These are phyloP conservation scores for Drosophila pseudotalamancana DNA, from an alignment of 2,888 invertebrate genomes.

Conservation along the genomic window DNA sequence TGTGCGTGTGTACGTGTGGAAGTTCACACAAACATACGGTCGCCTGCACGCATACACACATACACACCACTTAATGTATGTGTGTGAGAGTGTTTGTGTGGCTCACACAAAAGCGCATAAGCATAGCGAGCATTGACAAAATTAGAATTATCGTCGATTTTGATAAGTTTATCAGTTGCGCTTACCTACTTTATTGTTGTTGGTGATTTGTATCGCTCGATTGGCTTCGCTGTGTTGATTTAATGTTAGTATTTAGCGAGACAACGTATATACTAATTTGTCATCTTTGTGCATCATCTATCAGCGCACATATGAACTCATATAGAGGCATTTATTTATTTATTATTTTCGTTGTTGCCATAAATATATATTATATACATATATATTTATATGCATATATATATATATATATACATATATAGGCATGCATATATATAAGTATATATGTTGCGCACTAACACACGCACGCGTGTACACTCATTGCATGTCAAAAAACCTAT, in stretches of 20 bases:
- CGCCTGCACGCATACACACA: constrained; percentile 6
- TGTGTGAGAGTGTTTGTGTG: too few relatives aligned
- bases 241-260: constrained; percentile 19
- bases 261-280: constrained; percentile 38
- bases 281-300: constrained; percentile 67
- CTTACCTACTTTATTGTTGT: constrained; percentile 44
- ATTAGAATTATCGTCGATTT: constrained; percentile 61
- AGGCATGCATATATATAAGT: constrained; percentile 4
- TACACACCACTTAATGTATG: too few relatives aligned
- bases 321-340: constrained; percentile 64
- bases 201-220: constrained; percentile 12
- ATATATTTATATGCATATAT: constrained; percentile 21
- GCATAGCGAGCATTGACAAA: constrained; percentile 31
- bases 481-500: constrained; percentile 26
- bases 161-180: constrained; percentile 69
- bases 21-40: neutral
- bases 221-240: constrained; percentile 7
- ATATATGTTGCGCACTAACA: constrained; percentile 26
- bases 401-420: constrained; percentile 10
- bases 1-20: neutral
- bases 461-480: constrained; percentile 32
- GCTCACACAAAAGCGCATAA: constrained; percentile 20
- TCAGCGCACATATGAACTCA: constrained; percentile 37
- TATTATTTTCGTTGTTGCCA: constrained; percentile 57
- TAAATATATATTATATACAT: constrained; percentile 24